Evolutionary conservation across 2,113 vertebrate genomes (phyloP).

Genomic region (Gila orcuttii): DNA sequence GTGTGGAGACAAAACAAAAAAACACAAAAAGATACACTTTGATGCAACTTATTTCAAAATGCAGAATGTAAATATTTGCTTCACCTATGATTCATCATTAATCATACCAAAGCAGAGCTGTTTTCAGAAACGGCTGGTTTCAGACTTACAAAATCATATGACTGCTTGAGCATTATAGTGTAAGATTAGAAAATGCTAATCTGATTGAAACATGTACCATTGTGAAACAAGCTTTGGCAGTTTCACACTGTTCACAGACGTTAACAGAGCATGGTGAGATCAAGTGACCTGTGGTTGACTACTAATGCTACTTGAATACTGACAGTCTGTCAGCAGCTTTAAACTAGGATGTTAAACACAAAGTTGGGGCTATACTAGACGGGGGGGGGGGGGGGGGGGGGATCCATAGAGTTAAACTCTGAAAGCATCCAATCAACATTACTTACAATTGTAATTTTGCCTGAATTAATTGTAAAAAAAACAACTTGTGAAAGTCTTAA

Average conservation of each 20-base stretch:
- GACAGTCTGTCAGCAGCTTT: background rate
- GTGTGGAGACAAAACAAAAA: background rate
- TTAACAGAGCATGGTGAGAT: background rate
- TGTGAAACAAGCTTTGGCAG: constrained; percentile 4
- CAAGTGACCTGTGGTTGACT: background rate
- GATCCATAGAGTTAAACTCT: background rate
- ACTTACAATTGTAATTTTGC: background rate
- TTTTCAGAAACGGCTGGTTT: background rate
- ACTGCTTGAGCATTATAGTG: constrained; percentile 12
- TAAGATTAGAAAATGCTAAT: background rate
- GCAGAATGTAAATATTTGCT: background rate
- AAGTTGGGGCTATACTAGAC: background rate
- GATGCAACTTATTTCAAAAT: background rate
- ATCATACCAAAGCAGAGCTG: background rate
- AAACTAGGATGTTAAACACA: background rate
- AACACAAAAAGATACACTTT: background rate
- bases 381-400: rapidly evolving
- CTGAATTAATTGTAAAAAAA: background rate
- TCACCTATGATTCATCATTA: background rate
- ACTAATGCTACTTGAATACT: background rate
- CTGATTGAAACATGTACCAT: background rate
- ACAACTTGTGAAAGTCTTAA: background rate
- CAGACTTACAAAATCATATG: background rate
- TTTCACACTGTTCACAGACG: background rate
- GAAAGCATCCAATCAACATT: background rate